Evolutionary conservation across 1,140 invertebrate genomes (phyloP), one percentile per base, ranked within the genome.

Genomic region (Euschistus heros): DNA sequence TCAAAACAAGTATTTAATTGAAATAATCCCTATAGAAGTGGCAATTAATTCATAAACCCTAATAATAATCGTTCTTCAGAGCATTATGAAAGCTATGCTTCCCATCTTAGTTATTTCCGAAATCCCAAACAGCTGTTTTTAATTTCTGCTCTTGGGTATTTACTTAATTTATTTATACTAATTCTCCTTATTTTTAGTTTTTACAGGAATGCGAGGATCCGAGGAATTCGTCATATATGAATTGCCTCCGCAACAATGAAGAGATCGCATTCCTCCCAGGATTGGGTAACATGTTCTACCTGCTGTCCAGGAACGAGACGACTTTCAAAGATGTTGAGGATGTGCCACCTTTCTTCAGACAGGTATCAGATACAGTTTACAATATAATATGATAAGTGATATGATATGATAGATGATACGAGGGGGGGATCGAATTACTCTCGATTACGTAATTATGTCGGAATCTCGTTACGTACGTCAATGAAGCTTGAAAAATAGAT

Each of bases 201-300:
- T 47, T 47, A 50, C 22, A 20, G 47, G n/a, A 20, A 18, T 50
- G n/a, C n/a, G 47, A 50, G 5, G 47, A 50, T 6, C 1, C 18
- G 24, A 57, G 5, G 18, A 57, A 26, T 26, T 22, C 24, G 14
- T 57, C 54, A 0, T 7, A 24, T 13, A 10, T 37, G 8, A 37
- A 37, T 37, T 37, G 33, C 54, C 0, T 17, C 24, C 1, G 5
- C 18, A 24, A 27, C 54, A 26, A 24, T 20, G 54, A 57, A 57
- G 18, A 4, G 1, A 37, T 37, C 24, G 18, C 54, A 4, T 68
- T 60, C 62, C 63, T 60, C n/a, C 66, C 57, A 8, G 65, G 59
- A 22, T 37, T 70, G 6, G 67, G 63, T 17, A 66, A 69, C n/a
- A 69, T 72, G 65, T 72, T 72, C 63, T 72, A 72, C 47, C 50